Evolutionary conservation across 2,113 vertebrate species (phyloP), one percentile per base, ranked within the genome.

Genomic region (Lasiurus borealis): DNA sequence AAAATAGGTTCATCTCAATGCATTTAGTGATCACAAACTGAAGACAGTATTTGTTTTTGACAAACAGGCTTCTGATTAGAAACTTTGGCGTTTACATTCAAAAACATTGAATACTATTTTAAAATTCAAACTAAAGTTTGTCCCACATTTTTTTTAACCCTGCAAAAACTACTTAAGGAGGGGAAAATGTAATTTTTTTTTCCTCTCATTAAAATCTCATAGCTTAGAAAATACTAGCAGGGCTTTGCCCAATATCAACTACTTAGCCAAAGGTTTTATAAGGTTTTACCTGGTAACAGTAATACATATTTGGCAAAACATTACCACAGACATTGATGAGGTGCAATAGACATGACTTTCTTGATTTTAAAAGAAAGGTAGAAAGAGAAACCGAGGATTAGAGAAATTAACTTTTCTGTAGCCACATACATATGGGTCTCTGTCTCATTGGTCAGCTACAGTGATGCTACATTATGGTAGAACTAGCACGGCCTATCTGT

Each of bases 11-110:
- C 76, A 57, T 62, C 12, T 4, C 5, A 29, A 48, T 15, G 1
- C 36, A 91, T 81, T 88, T 85, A 76, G 31, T 54, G 50, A 85
- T 3, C 12, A 15, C 5, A 82, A 68, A 85, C 29, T 72, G 34
- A 80, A 97, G 71, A n/a, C 62, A 83, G 16, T 90, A 4, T 62
- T 68, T 88, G 71, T 94, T 90, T 88, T 83, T 75, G 64, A 80
- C 21, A 93, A 64, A 23, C 11, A 82, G 10, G 23, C 8, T 88
- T 72, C 31, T 75, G 81, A 36, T 80, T 71, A 48, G 34, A 90
- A 85, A 64, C 19, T 62, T 82, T 77, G 36, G 10, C 10, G 76
- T 93, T 80, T 36, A 73, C 31, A 8, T 46, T 87, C 7, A 50
- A 48, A 96, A 93, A 86, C 80, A 40, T 0, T 59, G 27, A 71